These are phyloP conservation scores for Drosophila murphyi DNA, from an alignment of 1,140 invertebrate species.

Conservation along the genomic window DNA sequence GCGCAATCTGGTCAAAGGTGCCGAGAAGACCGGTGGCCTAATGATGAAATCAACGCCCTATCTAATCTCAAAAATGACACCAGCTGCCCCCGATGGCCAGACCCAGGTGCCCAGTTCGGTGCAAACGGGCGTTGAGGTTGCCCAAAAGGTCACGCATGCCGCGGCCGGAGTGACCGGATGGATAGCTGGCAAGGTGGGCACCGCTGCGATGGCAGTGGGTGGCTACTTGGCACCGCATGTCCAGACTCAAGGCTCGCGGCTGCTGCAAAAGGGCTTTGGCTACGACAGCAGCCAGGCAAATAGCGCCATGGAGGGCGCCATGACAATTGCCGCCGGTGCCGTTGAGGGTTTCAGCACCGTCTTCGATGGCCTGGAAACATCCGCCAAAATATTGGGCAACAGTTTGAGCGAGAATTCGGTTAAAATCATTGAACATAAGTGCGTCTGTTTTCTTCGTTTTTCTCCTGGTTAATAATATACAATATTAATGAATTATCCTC, in stretches of 20 bases:
- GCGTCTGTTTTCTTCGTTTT: slow-evolving; percentile 34
- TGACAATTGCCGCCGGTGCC: slow-evolving; percentile 89
- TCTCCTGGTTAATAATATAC: not conserved
- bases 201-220: slow-evolving; percentile 87
- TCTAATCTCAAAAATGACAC: slow-evolving; percentile 86
- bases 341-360: slow-evolving; percentile 89
- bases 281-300: slow-evolving; percentile 86
- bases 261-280: slow-evolving; percentile 86
- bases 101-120: slow-evolving; percentile 85
- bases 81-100: slow-evolving; percentile 84
- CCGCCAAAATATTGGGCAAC: slow-evolving; percentile 87
- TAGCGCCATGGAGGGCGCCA: slow-evolving; percentile 86
- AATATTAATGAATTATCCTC: slow-evolving; percentile 36
- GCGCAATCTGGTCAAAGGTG: slow-evolving; percentile 88
- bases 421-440: slow-evolving; percentile 89
- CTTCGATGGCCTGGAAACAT: slow-evolving; percentile 88
- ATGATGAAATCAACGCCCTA: slow-evolving; percentile 87
- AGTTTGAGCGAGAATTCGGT: slow-evolving; percentile 90
- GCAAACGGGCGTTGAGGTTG: slow-evolving; percentile 87
- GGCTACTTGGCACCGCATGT: slow-evolving; percentile 88
- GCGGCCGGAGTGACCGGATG: slow-evolving; percentile 88
- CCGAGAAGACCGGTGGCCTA: slow-evolving; percentile 87
- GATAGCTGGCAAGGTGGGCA: slow-evolving; percentile 88
- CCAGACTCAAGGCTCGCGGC: slow-evolving; percentile 87
- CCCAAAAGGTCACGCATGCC: slow-evolving; percentile 87